A percentile compares a stretch with the other conserved stretches of the same genome.
phyloP scores from a whole-genome alignment of 1,140 invertebrate species.

The Drosophila murphyi region DNA sequence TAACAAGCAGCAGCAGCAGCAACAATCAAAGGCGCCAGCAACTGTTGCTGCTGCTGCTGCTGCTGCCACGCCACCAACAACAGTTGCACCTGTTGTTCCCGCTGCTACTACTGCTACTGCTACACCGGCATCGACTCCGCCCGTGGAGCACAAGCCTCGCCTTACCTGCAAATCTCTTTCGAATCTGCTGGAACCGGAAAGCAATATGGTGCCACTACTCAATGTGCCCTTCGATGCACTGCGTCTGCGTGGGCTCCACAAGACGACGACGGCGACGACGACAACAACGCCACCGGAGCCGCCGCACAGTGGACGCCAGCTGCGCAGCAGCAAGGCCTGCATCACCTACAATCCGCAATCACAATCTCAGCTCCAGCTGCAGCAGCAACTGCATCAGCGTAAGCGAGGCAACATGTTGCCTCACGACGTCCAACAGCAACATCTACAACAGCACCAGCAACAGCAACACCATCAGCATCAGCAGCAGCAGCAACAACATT shows the following conservation, averaged over 20 bases:
- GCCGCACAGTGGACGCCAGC: constrained; percentile 47
- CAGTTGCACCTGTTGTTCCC: background rate
- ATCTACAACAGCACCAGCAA: constrained; percentile 18
- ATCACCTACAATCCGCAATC: constrained; percentile 67
- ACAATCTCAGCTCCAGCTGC: constrained; percentile 33
- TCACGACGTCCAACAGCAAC: constrained; percentile 56
- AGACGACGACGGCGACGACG: background rate
- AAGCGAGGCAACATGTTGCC: constrained; percentile 56
- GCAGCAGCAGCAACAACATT: constrained; percentile 58
- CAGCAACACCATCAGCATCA: constrained; percentile 49
- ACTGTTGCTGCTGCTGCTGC: constrained; percentile 15
- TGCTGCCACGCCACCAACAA: constrained; percentile 9
- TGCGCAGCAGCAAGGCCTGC: constrained; percentile 70
- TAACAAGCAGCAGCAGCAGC: constrained; percentile 8
- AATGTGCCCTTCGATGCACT: constrained; percentile 69
- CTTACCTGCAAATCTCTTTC: constrained; percentile 87
- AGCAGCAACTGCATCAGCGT: constrained; percentile 34
- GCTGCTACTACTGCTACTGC: constrained; percentile 11
- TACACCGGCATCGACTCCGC: constrained; percentile 4
- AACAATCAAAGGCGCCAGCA: constrained; percentile 23
- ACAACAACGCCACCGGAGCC: constrained; percentile 42
- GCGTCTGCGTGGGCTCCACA: constrained; percentile 54
- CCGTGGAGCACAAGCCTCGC: constrained; percentile 85
- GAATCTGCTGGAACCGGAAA: constrained; percentile 86
- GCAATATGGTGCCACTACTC: constrained; percentile 65